phyloP scores from a whole-genome alignment of 2,113 vertebrate species.

The Hassar affinis region DNA sequence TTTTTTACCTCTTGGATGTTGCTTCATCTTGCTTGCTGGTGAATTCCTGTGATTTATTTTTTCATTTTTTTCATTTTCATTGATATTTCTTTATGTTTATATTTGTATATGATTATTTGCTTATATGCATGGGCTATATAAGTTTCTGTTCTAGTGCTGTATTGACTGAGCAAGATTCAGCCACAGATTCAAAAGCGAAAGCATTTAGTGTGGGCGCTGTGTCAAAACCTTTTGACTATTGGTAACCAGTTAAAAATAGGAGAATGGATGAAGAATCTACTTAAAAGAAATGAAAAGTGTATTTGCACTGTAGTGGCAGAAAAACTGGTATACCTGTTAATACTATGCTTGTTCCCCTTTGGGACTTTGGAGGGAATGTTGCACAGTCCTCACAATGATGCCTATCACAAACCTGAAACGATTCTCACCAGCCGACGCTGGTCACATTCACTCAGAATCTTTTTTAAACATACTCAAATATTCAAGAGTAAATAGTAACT shows the following conservation, averaged over 20 bases:
- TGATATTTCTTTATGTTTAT: slow-evolving; percentile 21
- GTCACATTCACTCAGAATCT: too few relatives aligned
- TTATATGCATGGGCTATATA: slow-evolving; percentile 31
- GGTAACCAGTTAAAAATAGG: background rate
- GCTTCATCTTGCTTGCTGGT: slow-evolving; percentile 50
- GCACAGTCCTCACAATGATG: too few relatives aligned
- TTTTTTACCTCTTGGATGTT: slow-evolving; percentile 62
- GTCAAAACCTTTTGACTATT: background rate
- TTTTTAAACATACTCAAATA: background rate
- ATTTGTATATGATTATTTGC: slow-evolving; percentile 23
- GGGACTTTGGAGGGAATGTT: too few relatives aligned
- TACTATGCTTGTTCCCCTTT: too few relatives aligned
- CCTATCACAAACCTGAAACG: too few relatives aligned
- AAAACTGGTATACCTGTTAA: too few relatives aligned
- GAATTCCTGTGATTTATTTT: slow-evolving; percentile 8
- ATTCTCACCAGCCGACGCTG: too few relatives aligned
- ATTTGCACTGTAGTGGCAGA: background rate
- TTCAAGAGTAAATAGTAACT: background rate
- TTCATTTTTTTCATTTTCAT: slow-evolving; percentile 11
- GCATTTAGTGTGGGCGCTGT: background rate
- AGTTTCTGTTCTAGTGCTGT: slow-evolving; percentile 1
- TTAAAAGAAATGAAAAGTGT: background rate
- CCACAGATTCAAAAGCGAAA: background rate
- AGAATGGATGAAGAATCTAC: background rate
- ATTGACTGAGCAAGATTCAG: slow-evolving; percentile 19